A percentile compares a stretch with the other conserved stretches of the same genome.
These are phyloP conservation scores for Drosophila saltans DNA, from an alignment of 1,140 invertebrate species.

Conservation along the genomic window DNA sequence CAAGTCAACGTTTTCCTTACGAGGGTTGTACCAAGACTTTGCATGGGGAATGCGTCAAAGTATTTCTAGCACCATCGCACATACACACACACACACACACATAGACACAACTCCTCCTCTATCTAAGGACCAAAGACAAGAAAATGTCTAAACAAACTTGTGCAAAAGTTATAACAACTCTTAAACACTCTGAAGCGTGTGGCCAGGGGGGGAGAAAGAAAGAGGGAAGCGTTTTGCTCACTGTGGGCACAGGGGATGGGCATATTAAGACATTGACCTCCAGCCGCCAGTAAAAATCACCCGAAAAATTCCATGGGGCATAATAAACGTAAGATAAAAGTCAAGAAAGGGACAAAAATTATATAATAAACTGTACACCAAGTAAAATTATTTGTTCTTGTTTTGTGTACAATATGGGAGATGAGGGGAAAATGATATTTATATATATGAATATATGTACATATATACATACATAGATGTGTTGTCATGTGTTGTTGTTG, in stretches of 20 bases:
- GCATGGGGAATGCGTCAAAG: slow-evolving; percentile 69
- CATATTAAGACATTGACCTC: slow-evolving; percentile 64
- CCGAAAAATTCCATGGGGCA: slow-evolving; percentile 77
- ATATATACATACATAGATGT: too few relatives aligned
- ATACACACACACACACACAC: background rate
- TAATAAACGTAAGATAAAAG: slow-evolving; percentile 82
- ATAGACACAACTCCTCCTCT: slow-evolving; percentile 7
- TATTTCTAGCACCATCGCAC: slow-evolving; percentile 63
- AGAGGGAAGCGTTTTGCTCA: slow-evolving; percentile 1
- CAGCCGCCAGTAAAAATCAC: slow-evolving; percentile 61
- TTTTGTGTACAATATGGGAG: slow-evolving; percentile 8
- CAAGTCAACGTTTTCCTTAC: slow-evolving; percentile 70
- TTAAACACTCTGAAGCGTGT: slow-evolving; percentile 26
- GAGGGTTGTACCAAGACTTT: slow-evolving; percentile 44
- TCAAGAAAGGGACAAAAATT: slow-evolving; percentile 81
- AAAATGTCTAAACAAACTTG: slow-evolving; percentile 68
- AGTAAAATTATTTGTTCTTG: slow-evolving; percentile 71
- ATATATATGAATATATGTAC: too few relatives aligned
- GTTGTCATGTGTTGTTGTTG: background rate
- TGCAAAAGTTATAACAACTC: slow-evolving; percentile 77
- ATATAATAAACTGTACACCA: slow-evolving; percentile 79
- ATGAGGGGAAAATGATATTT: too few relatives aligned
- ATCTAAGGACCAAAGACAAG: slow-evolving; percentile 37
- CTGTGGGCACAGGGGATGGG: background rate
- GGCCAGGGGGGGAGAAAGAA: slow-evolving; percentile 11